Evolutionary conservation across 2,888 invertebrate species (phyloP), one percentile per base, ranked within the genome.

Genomic region (Mythimna pallens): DNA sequence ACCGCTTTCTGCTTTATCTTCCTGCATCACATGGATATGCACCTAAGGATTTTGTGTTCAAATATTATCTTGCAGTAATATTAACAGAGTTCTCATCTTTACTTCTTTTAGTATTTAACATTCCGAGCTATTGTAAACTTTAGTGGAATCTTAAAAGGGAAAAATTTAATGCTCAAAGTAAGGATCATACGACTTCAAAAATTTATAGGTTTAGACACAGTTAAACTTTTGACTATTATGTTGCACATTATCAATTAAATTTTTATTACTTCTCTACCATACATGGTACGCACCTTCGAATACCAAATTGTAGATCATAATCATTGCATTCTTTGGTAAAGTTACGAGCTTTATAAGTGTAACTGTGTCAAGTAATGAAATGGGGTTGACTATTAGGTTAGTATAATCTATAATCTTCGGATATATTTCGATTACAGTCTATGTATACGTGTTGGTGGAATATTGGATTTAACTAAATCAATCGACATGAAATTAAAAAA

Each of bases 361-460:
- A 83, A 65, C 70, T 75, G 75, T 85, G 85, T 68, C 66, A 64
- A 12, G 6, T 67, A 25, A 54, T 59, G n/a, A 34, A 12, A 34
- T 34, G 10, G 54, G 57, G 9, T 58, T n/a, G 12, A 14, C 40
- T 58, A 43, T 54, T 47, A 62, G 22, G 40, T 8, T 12, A 65
- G 54, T 68, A 22, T 54, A 52, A 20, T 59, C 9, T 5, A 3
- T 58, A 57, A 34, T 43, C 36, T 25, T 76, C 25, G 43, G 47
- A 17, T 47, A 17, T 20, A 14, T 17, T 47, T 47, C 47, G 25
- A 25, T 25, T 25, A 25, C 20, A 25, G 14, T 22, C 9, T 57
- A 5, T 47, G 25, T 25, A 25, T 30, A 20, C 7, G 8, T 3
- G 30, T 43, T 43, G 17, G 10, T 57, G 20, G 2, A n/a, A n/a